Evolutionary conservation across 2,888 invertebrate species (phyloP).

Genomic region (Drosophila rubida): DNA sequence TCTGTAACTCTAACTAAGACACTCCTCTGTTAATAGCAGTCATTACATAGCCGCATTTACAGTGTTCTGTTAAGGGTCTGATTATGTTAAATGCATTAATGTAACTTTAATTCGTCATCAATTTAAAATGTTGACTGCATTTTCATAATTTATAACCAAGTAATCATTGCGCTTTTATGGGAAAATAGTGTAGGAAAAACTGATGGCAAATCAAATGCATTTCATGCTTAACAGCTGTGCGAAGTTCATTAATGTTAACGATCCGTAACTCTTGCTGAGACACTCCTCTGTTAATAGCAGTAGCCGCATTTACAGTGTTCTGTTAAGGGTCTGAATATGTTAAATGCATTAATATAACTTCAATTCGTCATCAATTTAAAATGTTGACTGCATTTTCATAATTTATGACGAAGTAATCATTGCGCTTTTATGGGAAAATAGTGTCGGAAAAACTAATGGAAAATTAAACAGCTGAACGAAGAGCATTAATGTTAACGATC

Average conservation of each 20-base stretch:
- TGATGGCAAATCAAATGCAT: background rate
- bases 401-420: background rate
- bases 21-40: background rate
- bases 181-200: background rate
- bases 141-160: conserved; percentile 4
- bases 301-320: background rate
- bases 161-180: background rate
- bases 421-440: background rate
- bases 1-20: background rate
- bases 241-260: background rate
- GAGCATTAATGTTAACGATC: background rate
- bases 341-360: too few species aligned
- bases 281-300: too few species aligned
- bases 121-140: conserved; percentile 5
- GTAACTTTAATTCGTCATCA: too few species aligned
- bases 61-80: background rate
- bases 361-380: too few species aligned
- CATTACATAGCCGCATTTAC: background rate
- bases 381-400: conserved; percentile 8
- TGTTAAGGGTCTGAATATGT: background rate
- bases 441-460: background rate
- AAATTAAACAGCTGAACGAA: background rate
- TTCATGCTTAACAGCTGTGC: background rate
- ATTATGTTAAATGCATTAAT: too few species aligned
- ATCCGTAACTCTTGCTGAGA: background rate